Conservation (phyloP, 2,888 invertebrate species). For the Tanypteryx hageni region DNA sequence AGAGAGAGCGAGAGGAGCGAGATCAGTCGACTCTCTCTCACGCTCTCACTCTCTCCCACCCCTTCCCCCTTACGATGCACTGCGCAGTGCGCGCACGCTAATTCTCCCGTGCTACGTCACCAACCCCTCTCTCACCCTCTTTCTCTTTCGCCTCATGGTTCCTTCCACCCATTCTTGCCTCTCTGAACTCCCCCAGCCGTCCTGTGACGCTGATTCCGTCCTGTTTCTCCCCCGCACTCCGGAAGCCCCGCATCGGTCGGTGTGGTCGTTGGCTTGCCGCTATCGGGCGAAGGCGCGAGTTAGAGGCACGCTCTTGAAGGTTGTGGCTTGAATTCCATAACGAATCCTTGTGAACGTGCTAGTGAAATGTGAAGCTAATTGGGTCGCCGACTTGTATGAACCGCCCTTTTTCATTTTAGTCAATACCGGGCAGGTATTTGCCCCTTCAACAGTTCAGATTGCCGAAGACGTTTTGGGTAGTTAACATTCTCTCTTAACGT, state of each 20-base stretch:
- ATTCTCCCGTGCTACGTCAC: not conserved
- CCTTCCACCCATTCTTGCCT: constrained; percentile 44
- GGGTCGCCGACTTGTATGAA: not conserved
- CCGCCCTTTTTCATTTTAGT: not conserved
- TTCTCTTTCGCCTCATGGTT: constrained; percentile 65
- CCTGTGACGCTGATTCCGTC: constrained; percentile 67
- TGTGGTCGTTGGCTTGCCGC: not conserved
- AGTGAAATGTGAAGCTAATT: not conserved
- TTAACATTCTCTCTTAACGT: too few species aligned
- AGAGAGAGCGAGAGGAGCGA: too few species aligned
- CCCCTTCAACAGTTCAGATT: too few species aligned
- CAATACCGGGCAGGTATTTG: too few species aligned
- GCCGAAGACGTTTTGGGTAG: too few species aligned
- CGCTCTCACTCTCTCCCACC: not conserved
- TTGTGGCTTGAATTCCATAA: not conserved
- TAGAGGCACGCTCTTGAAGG: not conserved
- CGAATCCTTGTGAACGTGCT: not conserved
- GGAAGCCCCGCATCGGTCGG: not conserved
- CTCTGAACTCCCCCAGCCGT: not conserved
- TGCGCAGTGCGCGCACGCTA: not conserved
- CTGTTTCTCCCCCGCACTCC: not conserved
- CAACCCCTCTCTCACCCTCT: constrained; percentile 61
- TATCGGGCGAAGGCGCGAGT: not conserved
- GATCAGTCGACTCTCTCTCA: not conserved
- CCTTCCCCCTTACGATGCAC: not conserved